phyloP scores from a whole-genome alignment of 2,888 invertebrate genomes.

The Bombyx huttoni region DNA sequence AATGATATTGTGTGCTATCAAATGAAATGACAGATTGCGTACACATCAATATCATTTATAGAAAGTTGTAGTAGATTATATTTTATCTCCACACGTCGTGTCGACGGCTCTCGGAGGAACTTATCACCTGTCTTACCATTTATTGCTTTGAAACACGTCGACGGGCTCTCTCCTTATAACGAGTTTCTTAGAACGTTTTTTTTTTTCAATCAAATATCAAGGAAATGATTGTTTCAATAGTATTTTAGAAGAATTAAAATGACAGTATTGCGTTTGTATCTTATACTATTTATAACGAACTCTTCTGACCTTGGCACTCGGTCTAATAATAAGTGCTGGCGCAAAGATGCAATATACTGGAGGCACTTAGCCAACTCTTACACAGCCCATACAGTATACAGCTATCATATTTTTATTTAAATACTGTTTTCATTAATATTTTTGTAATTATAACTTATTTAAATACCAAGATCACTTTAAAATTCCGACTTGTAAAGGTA shows the following conservation, averaged over 20 bases:
- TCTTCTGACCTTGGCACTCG: constrained; percentile 17
- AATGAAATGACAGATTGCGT: neutral
- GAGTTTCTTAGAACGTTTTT: constrained; percentile 25
- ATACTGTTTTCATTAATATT: no score
- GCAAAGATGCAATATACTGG: constrained; percentile 2
- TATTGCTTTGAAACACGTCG: constrained; percentile 26
- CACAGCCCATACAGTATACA: no score
- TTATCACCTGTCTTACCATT: constrained; percentile 47
- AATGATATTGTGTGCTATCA: neutral
- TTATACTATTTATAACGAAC: constrained; percentile 9
- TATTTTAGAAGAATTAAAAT: neutral
- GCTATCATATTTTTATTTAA: no score
- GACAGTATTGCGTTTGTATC: neutral
- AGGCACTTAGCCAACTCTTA: neutral
- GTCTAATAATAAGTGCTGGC: constrained; percentile 14
- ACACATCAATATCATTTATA: constrained; percentile 31
- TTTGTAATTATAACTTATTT: no score
- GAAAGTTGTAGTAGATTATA: constrained; percentile 44
- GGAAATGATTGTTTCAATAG: neutral
- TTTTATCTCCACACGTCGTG: constrained; percentile 33
- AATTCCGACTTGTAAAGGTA: no score
- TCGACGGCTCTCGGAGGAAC: constrained; percentile 17
- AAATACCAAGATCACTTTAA: no score
- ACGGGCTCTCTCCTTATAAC: constrained; percentile 50
- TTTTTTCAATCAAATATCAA: neutral